Evolutionary conservation across 2,113 vertebrate genomes (phyloP), one percentile per base, ranked within the genome.

Genomic region (Ramphastos sulfuratus): DNA sequence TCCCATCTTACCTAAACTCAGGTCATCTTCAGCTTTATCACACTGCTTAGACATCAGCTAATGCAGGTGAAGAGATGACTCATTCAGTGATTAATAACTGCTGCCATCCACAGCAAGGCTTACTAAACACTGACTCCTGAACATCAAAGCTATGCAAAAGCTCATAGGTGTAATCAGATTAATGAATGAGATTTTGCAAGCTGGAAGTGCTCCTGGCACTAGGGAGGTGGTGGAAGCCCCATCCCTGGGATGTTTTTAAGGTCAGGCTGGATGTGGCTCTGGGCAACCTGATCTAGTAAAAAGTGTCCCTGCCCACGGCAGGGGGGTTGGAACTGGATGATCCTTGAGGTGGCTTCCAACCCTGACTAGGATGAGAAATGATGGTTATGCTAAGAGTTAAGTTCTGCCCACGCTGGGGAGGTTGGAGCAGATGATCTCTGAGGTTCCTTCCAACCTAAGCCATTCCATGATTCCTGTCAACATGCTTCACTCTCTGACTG

Each of bases 41-140:
- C 9, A 67, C 15, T 70, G 56, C 65, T 91, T 11, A 83, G 56
- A 35, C 46, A 39, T 58, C 56, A 33, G 64, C 69, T 81, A 25
- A 82, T n/a, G 52, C 60, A 88, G 60, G n/a, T 70, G 59, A 76
- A 50, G 3, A 69, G 64, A 56, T 91, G 90, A 96, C 33, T 94
- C 85, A 94, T 15, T 61, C 60, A 63, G 69, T 81, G 85, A 91
- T 93, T 95, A 96, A 63, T 80, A 71, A 73, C 48, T 82, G 44
- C 79, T 95, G 85, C 72, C 90, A 95, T 15, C 42, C 35, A 81
- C 69, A 77, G 80, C 48, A 73, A 85, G 17, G 46, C 72, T 91
- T 59, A 28, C 90, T 59, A 28, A 85, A 63, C 58, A 30, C 7
- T 2, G 0, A 77, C 65, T 80, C 70, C 7, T 7, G 20, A 87